phyloP scores from a whole-genome alignment of 2,113 vertebrate species.

The Nothocercus nigrocapillus region DNA sequence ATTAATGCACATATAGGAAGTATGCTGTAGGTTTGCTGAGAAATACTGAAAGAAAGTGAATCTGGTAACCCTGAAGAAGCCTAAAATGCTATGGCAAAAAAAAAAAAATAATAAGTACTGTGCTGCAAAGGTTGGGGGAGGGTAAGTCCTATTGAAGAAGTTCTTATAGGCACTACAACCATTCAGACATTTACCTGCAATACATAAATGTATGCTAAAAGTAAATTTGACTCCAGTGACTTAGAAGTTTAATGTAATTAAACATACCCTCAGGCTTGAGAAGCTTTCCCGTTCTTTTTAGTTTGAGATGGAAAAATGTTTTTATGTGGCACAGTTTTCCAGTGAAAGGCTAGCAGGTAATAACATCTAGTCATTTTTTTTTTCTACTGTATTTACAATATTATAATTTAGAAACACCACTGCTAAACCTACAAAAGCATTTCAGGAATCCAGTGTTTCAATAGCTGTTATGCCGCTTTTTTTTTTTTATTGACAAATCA shows the following conservation, averaged over 20 bases:
- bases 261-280: background rate
- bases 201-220: background rate
- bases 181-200: background rate
- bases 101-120: background rate
- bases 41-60: background rate
- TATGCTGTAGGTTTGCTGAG: background rate
- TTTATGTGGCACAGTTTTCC: background rate
- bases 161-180: background rate
- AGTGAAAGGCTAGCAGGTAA: background rate
- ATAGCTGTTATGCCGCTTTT: background rate
- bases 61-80: background rate
- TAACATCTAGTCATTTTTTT: background rate
- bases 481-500: slow-evolving; percentile 17
- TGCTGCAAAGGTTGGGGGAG: background rate
- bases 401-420: background rate
- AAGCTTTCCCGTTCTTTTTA: background rate
- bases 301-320: background rate
- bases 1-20: background rate
- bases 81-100: background rate
- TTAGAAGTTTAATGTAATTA: background rate
- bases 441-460: background rate
- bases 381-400: background rate
- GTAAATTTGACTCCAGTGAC: background rate
- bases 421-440: background rate
- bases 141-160: background rate